Evolutionary conservation across 2,797 vertebrate species (phyloP).

Genomic region (Psittacula echo): DNA sequence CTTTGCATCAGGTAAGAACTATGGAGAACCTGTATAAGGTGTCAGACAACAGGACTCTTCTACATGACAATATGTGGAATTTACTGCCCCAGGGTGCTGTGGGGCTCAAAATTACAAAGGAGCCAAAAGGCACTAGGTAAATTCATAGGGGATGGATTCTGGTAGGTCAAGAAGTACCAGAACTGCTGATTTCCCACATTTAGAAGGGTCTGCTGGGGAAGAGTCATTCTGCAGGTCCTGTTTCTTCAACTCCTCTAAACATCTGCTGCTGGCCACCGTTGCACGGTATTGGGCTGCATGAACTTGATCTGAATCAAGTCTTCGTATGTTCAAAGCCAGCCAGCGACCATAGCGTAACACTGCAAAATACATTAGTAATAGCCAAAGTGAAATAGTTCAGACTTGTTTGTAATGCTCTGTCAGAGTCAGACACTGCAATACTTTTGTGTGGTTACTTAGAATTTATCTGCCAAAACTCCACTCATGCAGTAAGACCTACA

Average conservation of each 20-base stretch:
- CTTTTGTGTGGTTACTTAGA: background rate
- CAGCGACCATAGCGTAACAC: background rate
- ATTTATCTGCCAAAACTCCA: background rate
- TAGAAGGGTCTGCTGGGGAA: background rate
- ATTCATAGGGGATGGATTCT: background rate
- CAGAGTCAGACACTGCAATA: background rate
- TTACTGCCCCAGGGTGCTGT: background rate
- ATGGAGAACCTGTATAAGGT: background rate
- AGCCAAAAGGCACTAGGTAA: background rate
- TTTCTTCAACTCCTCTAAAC: background rate
- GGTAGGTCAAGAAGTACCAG: background rate
- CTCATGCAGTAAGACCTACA: background rate
- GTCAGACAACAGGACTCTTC: background rate
- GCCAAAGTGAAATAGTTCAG: background rate
- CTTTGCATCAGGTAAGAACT: background rate
- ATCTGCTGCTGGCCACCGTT: background rate
- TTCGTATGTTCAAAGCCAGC: background rate
- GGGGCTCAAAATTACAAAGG: background rate
- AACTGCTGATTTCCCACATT: background rate
- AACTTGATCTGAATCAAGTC: background rate
- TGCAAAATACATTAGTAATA: background rate
- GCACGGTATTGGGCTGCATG: background rate
- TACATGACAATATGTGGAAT: background rate
- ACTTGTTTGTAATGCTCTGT: background rate
- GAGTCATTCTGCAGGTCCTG: fast-evolving